Evolutionary conservation across 2,113 vertebrate species (phyloP).

Genomic region (Columba livia): DNA sequence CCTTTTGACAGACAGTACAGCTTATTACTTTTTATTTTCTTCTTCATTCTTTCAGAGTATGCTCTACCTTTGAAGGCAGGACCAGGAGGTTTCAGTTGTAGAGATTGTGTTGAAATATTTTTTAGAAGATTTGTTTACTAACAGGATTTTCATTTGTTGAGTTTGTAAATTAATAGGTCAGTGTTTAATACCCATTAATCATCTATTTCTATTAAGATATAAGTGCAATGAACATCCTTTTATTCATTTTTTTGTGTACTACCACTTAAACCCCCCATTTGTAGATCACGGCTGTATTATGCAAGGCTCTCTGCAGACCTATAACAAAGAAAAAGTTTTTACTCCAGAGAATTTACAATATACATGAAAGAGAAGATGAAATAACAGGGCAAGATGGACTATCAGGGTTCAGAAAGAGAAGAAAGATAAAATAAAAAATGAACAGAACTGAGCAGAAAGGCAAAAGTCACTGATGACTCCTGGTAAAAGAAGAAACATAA

Average conservation of each 20-base stretch:
- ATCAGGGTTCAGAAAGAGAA: background rate
- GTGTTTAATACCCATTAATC: background rate
- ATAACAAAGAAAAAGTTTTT: conserved; percentile 11
- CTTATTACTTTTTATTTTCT: background rate
- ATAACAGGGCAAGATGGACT: conserved; percentile 9
- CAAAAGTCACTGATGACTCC: background rate
- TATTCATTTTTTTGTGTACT: background rate
- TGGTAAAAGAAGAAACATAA: background rate
- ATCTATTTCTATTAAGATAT: background rate
- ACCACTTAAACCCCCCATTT: background rate
- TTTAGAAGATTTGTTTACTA: background rate
- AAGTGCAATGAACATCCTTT: background rate
- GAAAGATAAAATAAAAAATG: background rate
- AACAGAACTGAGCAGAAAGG: background rate
- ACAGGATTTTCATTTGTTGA: background rate
- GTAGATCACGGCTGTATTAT: background rate
- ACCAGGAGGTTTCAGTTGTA: background rate
- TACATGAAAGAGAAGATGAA: conserved; percentile 28
- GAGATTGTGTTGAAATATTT: background rate
- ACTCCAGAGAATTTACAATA: conserved; percentile 24
- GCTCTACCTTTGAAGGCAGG: background rate
- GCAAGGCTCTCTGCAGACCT: background rate
- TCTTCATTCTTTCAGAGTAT: background rate
- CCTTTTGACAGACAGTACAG: background rate
- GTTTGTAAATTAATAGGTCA: background rate